These are phyloP conservation scores for Donacobius atricapilla DNA, from an alignment of 2,113 vertebrate genomes.

Conservation along the genomic window DNA sequence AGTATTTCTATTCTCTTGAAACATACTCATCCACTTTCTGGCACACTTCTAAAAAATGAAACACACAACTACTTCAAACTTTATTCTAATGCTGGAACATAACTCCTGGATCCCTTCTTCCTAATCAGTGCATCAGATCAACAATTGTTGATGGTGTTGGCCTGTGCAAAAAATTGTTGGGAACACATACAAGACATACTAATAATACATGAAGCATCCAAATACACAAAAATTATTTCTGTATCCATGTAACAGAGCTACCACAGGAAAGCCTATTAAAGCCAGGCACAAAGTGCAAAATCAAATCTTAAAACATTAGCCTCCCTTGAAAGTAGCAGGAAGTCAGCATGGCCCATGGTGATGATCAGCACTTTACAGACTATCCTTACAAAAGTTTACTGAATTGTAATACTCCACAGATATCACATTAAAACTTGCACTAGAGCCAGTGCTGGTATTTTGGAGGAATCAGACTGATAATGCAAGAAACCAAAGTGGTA, in stretches of 20 bases:
- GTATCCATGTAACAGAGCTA: background rate
- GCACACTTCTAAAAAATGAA: background rate
- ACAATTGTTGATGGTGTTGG: background rate
- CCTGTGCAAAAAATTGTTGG: background rate
- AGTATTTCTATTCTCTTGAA: background rate
- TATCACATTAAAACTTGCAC: background rate
- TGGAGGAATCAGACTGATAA: background rate
- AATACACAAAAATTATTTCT: background rate
- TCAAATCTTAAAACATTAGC: background rate
- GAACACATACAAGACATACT: background rate
- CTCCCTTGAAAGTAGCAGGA: background rate
- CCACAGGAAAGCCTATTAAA: background rate
- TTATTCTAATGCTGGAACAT: background rate
- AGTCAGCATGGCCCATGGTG: background rate
- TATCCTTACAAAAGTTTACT: background rate
- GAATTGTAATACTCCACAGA: background rate
- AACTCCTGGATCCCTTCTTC: background rate
- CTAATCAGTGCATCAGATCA: background rate
- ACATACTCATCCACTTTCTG: background rate
- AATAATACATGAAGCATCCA: background rate
- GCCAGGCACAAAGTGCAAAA: background rate
- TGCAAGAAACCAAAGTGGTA: background rate
- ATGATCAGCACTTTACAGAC: background rate
- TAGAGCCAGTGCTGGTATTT: background rate
- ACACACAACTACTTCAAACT: background rate